A percentile compares a stretch with the other conserved stretches of the same genome.
phyloP scores from a whole-genome alignment of 23 tunicate species.

The Trididemnum clinides region DNA sequence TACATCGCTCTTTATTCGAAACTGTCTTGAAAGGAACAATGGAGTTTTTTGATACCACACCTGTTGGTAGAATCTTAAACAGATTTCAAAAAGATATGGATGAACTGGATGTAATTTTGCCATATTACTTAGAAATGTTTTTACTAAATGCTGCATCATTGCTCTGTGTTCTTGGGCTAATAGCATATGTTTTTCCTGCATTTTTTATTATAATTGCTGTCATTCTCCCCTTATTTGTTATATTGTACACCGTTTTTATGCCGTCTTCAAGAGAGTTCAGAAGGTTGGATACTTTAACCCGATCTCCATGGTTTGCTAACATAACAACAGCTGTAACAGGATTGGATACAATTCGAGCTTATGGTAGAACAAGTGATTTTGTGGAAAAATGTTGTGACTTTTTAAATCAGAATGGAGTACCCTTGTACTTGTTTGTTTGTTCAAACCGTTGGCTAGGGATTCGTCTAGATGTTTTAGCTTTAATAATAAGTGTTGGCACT shows the following conservation, averaged over 20 bases:
- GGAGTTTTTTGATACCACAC: constrained; percentile 83
- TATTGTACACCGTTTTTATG: constrained; percentile 53
- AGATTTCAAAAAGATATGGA: constrained; percentile 88
- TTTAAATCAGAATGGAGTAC: constrained; percentile 60
- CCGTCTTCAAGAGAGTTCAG: constrained; percentile 74
- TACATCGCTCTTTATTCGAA: constrained; percentile 51
- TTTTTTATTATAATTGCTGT: constrained; percentile 44
- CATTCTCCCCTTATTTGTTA: constrained; percentile 44
- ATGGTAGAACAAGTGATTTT: constrained; percentile 40
- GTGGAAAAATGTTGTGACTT: constrained; percentile 28
- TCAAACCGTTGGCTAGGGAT: constrained; percentile 77
- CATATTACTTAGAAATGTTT: constrained; percentile 60
- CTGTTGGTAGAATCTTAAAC: constrained; percentile 77
- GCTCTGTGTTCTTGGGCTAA: constrained; percentile 34
- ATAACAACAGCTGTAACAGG: constrained; percentile 73
- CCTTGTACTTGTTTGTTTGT: constrained; percentile 69
- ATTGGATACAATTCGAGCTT: constrained; percentile 69
- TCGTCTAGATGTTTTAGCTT: constrained; percentile 59
- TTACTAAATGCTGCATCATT: constrained; percentile 54
- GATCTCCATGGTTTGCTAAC: constrained; percentile 85
- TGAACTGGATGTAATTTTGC: constrained; percentile 56
- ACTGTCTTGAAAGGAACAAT: constrained; percentile 57
- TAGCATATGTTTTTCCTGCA: constrained; percentile 75
- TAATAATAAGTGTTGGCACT: constrained; percentile 30
- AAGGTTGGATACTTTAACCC: constrained; percentile 63